These are phyloP conservation scores for Argya squamiceps DNA, from an alignment of 2,797 vertebrate species.

Conservation along the genomic window DNA sequence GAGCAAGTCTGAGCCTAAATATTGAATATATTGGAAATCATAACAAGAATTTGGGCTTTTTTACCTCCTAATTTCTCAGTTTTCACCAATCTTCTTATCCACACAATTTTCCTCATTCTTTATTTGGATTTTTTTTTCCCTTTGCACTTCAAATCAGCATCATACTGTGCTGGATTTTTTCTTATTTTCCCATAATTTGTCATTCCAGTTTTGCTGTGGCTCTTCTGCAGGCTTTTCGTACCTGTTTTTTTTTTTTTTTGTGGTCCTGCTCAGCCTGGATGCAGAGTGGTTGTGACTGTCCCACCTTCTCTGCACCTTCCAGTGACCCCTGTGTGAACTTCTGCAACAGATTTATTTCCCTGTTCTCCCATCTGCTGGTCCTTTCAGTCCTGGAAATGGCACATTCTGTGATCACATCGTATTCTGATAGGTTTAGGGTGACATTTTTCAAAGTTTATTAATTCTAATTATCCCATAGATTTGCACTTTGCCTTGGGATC, in stretches of 20 bases:
- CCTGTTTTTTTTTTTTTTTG: background rate
- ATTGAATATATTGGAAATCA: background rate
- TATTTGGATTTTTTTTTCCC: background rate
- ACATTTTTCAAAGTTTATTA: background rate
- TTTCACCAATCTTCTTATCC: background rate
- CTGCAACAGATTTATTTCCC: background rate
- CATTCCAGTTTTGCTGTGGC: background rate
- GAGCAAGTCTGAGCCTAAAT: background rate
- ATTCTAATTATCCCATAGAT: background rate
- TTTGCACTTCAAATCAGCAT: background rate
- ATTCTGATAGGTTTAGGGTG: background rate
- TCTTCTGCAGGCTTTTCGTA: background rate
- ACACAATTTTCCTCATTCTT: background rate
- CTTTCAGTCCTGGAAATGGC: background rate
- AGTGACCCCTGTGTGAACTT: background rate
- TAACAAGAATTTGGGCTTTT: background rate
- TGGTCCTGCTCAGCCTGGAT: background rate
- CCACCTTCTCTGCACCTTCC: background rate
- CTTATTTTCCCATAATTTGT: background rate
- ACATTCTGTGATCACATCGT: fast-evolving
- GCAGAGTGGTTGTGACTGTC: background rate
- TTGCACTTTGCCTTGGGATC: background rate
- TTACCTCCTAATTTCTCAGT: background rate
- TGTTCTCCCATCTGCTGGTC: background rate
- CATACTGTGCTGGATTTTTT: background rate